Base-by-base conservation (phyloP, 2,113 vertebrate genomes). In the Thinocorus orbignyianus region DNA sequence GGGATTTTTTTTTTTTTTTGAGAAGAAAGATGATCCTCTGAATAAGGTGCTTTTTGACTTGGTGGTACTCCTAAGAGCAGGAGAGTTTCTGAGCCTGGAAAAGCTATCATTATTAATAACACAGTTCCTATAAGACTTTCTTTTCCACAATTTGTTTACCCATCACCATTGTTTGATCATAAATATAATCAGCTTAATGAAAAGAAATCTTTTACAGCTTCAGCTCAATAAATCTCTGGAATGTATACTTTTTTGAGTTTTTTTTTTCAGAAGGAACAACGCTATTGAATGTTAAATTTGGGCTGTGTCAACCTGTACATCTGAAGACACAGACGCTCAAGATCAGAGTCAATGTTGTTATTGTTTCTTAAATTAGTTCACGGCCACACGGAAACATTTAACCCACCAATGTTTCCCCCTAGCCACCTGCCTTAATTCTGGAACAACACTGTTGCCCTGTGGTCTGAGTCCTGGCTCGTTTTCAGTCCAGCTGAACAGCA, bases 161-260 rank as follows among this genome's bases (percentile, higher is more conserved):
- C 20, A 31, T 87, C 31, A 49, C n/a, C 54, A 49, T 55, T 93
- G 37, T 87, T 92, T 92, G 28, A 83, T 72, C 68, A 35, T 80
- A 96, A 96, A 88, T 88, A 73, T 24, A 51, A 13, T 10, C n/a
- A 77, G 49, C 10, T 74, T 69, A 87, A 64, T 89, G 65, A 93
- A 93, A 94, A 88, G 49, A 42, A 37, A 15, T 39, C 31, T 82
- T 82, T 85, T 70, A 86, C 1, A 4, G 9, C 20, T 91, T 91
- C 49, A 37, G 0, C 31, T 49, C 62, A 93, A 64, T 5, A 77
- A 25, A 54, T 58, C 51, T 66, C 10, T 10, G 68, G 28, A 66
- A 60, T 62, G 16, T 16, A 5, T 44, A 44, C 17, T 6, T n/a
- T 52, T 28, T 18, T 5, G 42, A n/a, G 42, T 49, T 48, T 30